These are phyloP conservation scores for Drosophila macrothrix DNA, from an alignment of 2,888 invertebrate species.

Conservation along the genomic window DNA sequence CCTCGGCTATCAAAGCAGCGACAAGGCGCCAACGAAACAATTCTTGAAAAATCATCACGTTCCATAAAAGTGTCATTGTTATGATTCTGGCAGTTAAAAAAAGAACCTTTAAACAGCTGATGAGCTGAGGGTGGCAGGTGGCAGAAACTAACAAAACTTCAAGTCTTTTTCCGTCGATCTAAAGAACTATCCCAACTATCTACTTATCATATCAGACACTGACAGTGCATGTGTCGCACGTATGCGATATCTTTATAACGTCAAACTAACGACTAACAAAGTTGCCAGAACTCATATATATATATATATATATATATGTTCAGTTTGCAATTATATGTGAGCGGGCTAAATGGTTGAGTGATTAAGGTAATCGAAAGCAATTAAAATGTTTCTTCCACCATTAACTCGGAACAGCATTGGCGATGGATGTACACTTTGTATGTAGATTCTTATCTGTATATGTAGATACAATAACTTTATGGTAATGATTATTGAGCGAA, in stretches of 20 bases:
- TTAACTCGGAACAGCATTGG: constrained; percentile 5
- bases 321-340: constrained; percentile 17
- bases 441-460: not conserved
- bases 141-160: not conserved
- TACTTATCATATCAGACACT: constrained; percentile 8
- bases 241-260: not conserved
- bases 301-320: constrained; percentile 6
- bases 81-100: constrained; percentile 12
- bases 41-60: constrained; percentile 68
- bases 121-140: not conserved
- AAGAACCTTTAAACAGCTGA: constrained; percentile 22
- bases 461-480: not conserved
- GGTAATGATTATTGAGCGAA: not conserved
- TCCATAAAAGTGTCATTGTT: constrained; percentile 59
- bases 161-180: not conserved
- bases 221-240: constrained; percentile 9
- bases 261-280: not conserved
- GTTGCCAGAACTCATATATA: not conserved
- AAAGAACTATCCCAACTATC: not conserved
- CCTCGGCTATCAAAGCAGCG: constrained; percentile 61
- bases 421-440: constrained; percentile 2
- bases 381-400: constrained; percentile 20
- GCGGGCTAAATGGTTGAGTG: constrained; percentile 16
- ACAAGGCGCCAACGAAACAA: constrained; percentile 31
- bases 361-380: constrained; percentile 20